These are phyloP conservation scores for Amphipyra berbera DNA, from an alignment of 2,888 invertebrate genomes.

Conservation along the genomic window DNA sequence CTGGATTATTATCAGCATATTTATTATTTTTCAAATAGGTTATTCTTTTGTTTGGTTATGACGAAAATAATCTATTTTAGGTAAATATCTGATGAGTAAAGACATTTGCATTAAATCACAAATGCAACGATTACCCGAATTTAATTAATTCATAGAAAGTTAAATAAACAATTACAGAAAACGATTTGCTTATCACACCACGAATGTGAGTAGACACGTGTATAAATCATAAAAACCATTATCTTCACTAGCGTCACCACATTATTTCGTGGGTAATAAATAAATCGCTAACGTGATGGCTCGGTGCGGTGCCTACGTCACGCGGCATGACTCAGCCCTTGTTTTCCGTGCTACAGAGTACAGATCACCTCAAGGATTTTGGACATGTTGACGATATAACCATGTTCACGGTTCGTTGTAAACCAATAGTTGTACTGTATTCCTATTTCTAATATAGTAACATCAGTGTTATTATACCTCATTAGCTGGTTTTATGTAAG, in stretches of 20 bases:
- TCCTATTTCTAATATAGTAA: constrained; percentile 15
- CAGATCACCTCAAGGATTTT: constrained; percentile 73
- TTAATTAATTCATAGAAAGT: constrained; percentile 12
- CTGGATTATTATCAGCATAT: too few species aligned
- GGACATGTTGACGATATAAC: constrained; percentile 45
- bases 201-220: constrained; percentile 15
- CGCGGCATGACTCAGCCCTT: constrained; percentile 63
- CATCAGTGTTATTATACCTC: constrained; percentile 37
- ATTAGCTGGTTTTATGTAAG: constrained; percentile 43
- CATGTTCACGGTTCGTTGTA: constrained; percentile 35
- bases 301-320: constrained; percentile 42
- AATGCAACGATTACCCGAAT: background rate
- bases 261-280: constrained; percentile 32
- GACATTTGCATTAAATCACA: background rate
- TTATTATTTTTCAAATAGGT: too few species aligned
- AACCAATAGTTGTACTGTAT: constrained; percentile 30
- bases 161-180: constrained; percentile 24
- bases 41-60: too few species aligned
- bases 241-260: constrained; percentile 20
- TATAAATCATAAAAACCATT: constrained; percentile 25
- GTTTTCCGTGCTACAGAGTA: constrained; percentile 67
- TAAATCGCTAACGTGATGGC: constrained; percentile 11
- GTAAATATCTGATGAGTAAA: background rate
- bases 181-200: constrained; percentile 24
- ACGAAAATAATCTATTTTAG: background rate